Evolutionary conservation across 1,140 invertebrate genomes (phyloP), one percentile per base, ranked within the genome.

Genomic region (Philopotamus ludificatus): DNA sequence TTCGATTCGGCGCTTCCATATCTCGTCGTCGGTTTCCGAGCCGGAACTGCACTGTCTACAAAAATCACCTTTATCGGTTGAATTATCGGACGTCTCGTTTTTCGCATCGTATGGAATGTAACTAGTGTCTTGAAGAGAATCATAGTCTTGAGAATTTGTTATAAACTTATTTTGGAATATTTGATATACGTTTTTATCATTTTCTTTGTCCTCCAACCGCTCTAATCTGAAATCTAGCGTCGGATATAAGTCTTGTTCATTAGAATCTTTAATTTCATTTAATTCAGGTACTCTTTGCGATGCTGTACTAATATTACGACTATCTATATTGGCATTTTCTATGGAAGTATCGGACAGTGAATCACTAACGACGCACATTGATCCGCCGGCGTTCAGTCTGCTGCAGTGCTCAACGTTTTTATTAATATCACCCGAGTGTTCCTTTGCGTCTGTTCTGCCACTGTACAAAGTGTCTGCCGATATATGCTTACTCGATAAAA

Each of bases 1-100:
- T 74, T 88, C 86, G 18, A 88, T 83, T 67, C 84, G 79, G 28
- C 78, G 79, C 28, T 82, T 78, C 84, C 85, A 88, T 63, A 83
- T 85, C 68, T 89, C 87, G 69, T 89, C 86, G 73, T 88, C 87
- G 1, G 85, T 86, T 72, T 86, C 85, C 18, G 85, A 85, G 23
- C 80, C 82, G 7, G 84, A 86, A 55, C 75, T 77, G 16, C 41
- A 57, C 20, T 70, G 68, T 22, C 68, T 66, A 0, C 8, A 16
- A 4, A 66, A 23, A 16, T 47, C 23, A 16, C 12, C 49, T 10
- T 54, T 45, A 12, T 49, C 45, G 3, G 44, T 45, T 3, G 23
- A 10, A 1, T 10, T 3, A 12, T 20, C 45, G 9, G 28, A 59
- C 16, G 45, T 2, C 9, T 53, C 49, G 21, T 62, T 62, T 20